Base-by-base conservation (phyloP, 1,140 invertebrate genomes). In the Drosophila pseudoobscura region DNA sequence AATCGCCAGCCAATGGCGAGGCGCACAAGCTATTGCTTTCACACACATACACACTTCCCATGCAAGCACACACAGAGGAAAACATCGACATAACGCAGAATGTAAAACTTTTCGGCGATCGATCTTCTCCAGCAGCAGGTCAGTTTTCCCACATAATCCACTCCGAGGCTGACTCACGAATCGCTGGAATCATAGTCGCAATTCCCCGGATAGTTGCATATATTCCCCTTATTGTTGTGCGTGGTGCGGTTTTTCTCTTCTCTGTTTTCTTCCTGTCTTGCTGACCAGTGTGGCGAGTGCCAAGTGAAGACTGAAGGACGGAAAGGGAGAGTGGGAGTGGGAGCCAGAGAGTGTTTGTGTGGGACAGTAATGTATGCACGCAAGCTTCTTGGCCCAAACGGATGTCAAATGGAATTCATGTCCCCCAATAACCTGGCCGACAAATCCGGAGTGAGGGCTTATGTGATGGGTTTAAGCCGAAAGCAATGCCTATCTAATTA, bases 381-480 rank as follows among this genome's bases (percentile, higher is more conserved):
- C 65, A 64, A 54, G 70, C 58, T 74, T 52, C 72, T 56, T 73
- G 71, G 57, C 80, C 78, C 83, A 71, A 85, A 88, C 82, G 80
- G 80, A 85, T 75, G 74, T 87, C 41, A 43, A 60, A 70, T 80
- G 61, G 74, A 59, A 75, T 68, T 65, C 69, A 59, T 75, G 54
- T 3, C 24, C 24, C 24, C 20, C 20, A 20, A 20, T 2, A 20
- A 20, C 20, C 20, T 20, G 1, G 20, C 20, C 2, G 20, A 20
- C 20, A 20, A 20, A 20, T 2, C 20, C 1, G 20, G 1, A 20
- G 20, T 2, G 20, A 20, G 20, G 20, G 20, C 2, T 26, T 26
- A 13, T 26, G 13, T n/a, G 49, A 13, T 15, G 17, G 29, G 31
- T 4, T 9, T 11, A 11, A 35, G 9, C 0, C 31, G 11, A 11